Percentiles rank a stretch among this genome's conserved stretches.
Evolutionary conservation across 1,140 invertebrate genomes (phyloP).

Genomic region (Condylostylus longicornis): DNA sequence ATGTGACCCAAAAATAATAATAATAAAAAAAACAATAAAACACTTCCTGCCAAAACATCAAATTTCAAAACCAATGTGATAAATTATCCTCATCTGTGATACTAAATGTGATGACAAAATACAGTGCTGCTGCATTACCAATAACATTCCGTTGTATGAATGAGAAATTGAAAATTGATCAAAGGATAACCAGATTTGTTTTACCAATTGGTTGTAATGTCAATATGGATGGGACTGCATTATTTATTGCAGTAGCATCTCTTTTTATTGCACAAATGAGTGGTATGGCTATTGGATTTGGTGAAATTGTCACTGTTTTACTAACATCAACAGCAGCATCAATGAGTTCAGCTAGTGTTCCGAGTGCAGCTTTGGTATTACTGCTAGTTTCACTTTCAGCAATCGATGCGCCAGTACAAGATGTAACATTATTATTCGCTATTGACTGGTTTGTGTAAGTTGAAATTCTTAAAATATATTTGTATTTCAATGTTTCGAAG

Average conservation of each 20-base stretch:
- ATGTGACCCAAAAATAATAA: constrained; percentile 1
- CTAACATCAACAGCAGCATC: constrained; percentile 82
- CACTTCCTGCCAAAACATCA: neutral
- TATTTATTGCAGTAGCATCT: constrained; percentile 76
- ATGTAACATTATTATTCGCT: constrained; percentile 72
- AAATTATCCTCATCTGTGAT: neutral
- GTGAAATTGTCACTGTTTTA: constrained; percentile 65
- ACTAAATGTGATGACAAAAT: neutral
- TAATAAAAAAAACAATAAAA: constrained; percentile 4
- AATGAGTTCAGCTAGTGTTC: constrained; percentile 83
- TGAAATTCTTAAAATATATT: no score
- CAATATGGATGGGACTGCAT: constrained; percentile 89
- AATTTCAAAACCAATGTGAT: neutral
- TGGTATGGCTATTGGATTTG: constrained; percentile 57
- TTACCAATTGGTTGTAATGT: constrained; percentile 82
- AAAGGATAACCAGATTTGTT: constrained; percentile 78
- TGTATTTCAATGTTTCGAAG: no score
- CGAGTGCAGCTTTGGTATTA: constrained; percentile 79
- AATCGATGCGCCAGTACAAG: constrained; percentile 63
- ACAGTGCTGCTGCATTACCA: constrained; percentile 85
- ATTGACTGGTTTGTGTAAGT: constrained; percentile 87
- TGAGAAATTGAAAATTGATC: constrained; percentile 76
- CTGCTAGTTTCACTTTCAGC: constrained; percentile 73
- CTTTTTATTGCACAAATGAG: constrained; percentile 90
- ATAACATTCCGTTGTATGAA: constrained; percentile 89